These are phyloP conservation scores for Diplosoma virens DNA, from an alignment of 23 tunicate genomes.

Conservation along the genomic window DNA sequence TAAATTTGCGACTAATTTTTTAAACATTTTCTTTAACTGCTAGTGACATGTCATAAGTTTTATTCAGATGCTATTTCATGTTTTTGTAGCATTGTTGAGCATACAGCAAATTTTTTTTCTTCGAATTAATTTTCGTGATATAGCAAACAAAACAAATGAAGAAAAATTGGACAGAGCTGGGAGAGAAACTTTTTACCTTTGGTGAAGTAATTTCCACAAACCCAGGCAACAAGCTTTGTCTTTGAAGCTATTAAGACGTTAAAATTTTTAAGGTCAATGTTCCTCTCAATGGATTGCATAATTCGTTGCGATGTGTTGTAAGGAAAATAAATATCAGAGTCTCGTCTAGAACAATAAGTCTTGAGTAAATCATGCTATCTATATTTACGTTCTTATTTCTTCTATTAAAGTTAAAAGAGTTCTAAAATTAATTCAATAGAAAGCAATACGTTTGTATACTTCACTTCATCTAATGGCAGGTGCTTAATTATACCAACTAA, in stretches of 20 bases:
- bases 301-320: background rate
- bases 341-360: conserved; percentile 2
- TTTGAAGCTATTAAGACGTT: background rate
- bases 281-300: background rate
- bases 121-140: no score
- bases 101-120: no score
- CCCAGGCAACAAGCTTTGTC: conserved; percentile 21
- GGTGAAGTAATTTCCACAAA: conserved; percentile 19
- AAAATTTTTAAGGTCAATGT: background rate
- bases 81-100: no score
- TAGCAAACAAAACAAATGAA: background rate
- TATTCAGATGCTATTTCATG: no score
- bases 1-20: no score
- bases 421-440: no score
- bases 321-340: conserved; percentile 34
- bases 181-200: conserved; percentile 25
- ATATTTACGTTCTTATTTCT: background rate
- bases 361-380: background rate
- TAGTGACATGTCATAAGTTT: no score
- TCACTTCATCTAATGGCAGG: no score
- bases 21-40: no score
- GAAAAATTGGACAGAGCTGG: no score
- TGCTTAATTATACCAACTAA: no score
- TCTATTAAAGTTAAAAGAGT: background rate
- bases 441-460: no score